Percentiles rank a stretch among this genome's conserved stretches.
Evolutionary conservation across 2,113 vertebrate genomes (phyloP).

Genomic region (Hyla sarda): DNA sequence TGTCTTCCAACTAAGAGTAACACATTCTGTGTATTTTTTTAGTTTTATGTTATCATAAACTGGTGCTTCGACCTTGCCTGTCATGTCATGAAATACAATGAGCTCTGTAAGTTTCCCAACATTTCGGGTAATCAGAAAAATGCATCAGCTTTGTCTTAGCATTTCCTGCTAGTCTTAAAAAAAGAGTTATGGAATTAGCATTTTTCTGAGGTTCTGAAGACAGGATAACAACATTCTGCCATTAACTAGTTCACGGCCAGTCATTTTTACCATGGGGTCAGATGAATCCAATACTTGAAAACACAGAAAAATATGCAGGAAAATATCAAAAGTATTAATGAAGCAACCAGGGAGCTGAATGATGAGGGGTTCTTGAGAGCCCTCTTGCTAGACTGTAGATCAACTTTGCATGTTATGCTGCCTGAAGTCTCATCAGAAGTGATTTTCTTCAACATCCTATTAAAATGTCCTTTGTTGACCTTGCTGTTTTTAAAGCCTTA

Average conservation of each 20-base stretch:
- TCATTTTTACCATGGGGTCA: background rate
- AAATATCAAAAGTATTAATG: constrained; percentile 31
- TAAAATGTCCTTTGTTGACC: constrained; percentile 51
- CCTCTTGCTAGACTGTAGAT: constrained; percentile 38
- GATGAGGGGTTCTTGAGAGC: constrained; percentile 27
- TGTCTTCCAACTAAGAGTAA: constrained; percentile 27
- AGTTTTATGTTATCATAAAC: constrained; percentile 40
- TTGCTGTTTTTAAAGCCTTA: constrained; percentile 39
- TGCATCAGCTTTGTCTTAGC: constrained; percentile 26
- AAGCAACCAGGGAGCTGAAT: constrained; percentile 20
- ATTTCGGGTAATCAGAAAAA: constrained; percentile 50
- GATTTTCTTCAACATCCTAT: constrained; percentile 53
- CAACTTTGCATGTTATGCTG: constrained; percentile 34
- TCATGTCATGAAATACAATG: constrained; percentile 52
- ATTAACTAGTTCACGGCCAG: constrained; percentile 37
- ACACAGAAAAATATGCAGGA: constrained; percentile 33
- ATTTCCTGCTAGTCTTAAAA: background rate
- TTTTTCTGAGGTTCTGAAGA: constrained; percentile 28
- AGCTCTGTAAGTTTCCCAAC: constrained; percentile 37
- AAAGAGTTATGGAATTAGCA: constrained; percentile 21
- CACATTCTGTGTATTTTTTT: constrained; percentile 41
- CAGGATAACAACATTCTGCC: constrained; percentile 5
- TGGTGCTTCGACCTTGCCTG: constrained; percentile 49
- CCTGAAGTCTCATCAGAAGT: constrained; percentile 52
- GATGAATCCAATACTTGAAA: constrained; percentile 9